Evolutionary conservation across 2,888 invertebrate species (phyloP), one percentile per base, ranked within the genome.

Genomic region (Schizotus pectinicornis): DNA sequence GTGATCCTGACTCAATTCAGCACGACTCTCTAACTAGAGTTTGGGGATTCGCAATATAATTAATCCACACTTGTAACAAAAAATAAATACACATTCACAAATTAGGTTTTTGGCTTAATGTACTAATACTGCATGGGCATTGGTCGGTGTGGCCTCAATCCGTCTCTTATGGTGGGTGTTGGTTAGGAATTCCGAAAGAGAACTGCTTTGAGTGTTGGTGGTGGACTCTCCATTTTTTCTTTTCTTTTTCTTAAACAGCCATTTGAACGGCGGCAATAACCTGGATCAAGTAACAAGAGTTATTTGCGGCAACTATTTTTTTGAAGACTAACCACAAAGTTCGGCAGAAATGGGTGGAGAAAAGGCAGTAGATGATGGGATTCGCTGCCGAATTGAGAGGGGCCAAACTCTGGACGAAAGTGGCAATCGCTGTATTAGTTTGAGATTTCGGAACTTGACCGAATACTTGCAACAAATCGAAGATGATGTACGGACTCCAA

Each of bases 401-500:
- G 0, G 95, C 92, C 64, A 96, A 81, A 77, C 94, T 95, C 76
- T 95, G 95, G 65, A 96, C 91, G 72, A 96, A 92, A 1, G 94
- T 92, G 6, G 94, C 91, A 38, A 95, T 87, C 9, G 94, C 94
- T 14, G 90, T 86, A 77, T 89, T 91, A 0, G 88, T 88, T 74
- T 92, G 92, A 0, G 91, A 90, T 63, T 84, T 81, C 0, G 93
- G 91, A 63, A 94, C 87, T 75, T 89, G 87, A 12, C 88, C 91
- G 79, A 90, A 95, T 38, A 95, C 94, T 84, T 94, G 93, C 3
- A 95, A 86, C 52, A 95, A 81, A 78, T 95, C 94, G 80, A 94
- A 96, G 52, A 96, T 86, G 78, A 96, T 93, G 81, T 94, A 97
- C 0, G 96, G 96, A 52, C 94, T 94, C 95, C 96, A 96, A 81